These are phyloP conservation scores for Aporophyla lueneburgensis DNA, from an alignment of 2,888 invertebrate species.

Conservation along the genomic window DNA sequence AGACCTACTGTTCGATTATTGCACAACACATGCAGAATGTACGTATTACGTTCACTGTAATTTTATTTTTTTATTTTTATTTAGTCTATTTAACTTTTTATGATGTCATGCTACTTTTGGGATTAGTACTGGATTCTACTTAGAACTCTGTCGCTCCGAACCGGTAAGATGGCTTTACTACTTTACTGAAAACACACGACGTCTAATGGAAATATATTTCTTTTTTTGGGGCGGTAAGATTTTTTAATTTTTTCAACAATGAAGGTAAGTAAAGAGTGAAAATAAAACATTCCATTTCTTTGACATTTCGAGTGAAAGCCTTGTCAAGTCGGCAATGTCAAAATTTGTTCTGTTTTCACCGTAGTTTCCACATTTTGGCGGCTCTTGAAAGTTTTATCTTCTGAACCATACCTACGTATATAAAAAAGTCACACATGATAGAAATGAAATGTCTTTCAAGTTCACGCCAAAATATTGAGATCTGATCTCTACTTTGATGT, in stretches of 20 bases:
- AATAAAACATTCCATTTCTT: conserved; percentile 38
- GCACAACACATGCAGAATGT: conserved; percentile 89
- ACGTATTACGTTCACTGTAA: conserved; percentile 84
- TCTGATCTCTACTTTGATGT: conserved; percentile 71
- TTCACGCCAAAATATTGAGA: conserved; percentile 56
- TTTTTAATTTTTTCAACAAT: conserved; percentile 36
- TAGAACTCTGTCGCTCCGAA: conserved; percentile 76
- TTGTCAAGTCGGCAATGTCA: conserved; percentile 63
- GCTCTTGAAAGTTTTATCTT: conserved; percentile 52
- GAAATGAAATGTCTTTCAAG: conserved; percentile 53
- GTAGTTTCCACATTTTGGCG: conserved; percentile 50
- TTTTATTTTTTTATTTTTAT: conserved; percentile 62
- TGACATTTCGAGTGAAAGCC: conserved; percentile 55
- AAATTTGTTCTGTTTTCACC: conserved; percentile 56
- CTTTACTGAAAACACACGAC: conserved; percentile 52
- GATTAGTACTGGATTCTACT: conserved; percentile 70
- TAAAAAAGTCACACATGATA: conserved; percentile 50
- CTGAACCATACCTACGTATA: conserved; percentile 42
- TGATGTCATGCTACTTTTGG: conserved; percentile 71
- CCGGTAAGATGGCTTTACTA: conserved; percentile 57
- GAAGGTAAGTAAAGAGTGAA: conserved; percentile 11
- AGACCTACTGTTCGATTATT: conserved; percentile 86
- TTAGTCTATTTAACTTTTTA: conserved; percentile 73
- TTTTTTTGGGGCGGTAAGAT: conserved; percentile 44
- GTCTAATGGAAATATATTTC: conserved; percentile 40